Conservation (phyloP, 2,888 invertebrate species). For the Pterostichus madidus region DNA sequence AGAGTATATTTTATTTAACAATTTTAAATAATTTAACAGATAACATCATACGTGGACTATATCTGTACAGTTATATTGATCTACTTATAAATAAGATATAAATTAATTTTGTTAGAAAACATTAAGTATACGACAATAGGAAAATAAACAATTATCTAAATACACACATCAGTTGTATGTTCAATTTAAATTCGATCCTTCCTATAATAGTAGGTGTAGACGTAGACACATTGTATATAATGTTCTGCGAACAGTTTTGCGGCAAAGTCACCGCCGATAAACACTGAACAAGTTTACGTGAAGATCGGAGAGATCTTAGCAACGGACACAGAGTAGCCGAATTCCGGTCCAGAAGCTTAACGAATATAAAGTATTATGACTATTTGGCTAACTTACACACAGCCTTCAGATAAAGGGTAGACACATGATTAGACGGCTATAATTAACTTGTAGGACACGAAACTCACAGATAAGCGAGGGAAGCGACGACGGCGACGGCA, state of each 20-base stretch:
- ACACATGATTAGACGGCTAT: slow-evolving; percentile 66
- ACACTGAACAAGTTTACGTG: slow-evolving; percentile 45
- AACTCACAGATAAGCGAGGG: slow-evolving; percentile 64
- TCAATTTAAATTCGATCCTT: slow-evolving; percentile 52
- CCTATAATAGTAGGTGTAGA: slow-evolving; percentile 46
- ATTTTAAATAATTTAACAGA: slow-evolving; percentile 62
- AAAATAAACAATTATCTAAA: slow-evolving; percentile 64
- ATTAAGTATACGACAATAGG: slow-evolving; percentile 64
- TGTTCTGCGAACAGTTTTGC: slow-evolving; percentile 8
- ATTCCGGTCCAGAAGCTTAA: slow-evolving; percentile 43
- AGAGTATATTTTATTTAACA: slow-evolving; percentile 60
- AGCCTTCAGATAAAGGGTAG: slow-evolving; percentile 66
- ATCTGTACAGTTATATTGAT: slow-evolving; percentile 48
- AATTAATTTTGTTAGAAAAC: slow-evolving; percentile 66
- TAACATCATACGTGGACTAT: slow-evolving; percentile 58
- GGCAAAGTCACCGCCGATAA: slow-evolving; percentile 22
- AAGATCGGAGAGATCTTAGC: slow-evolving; percentile 35
- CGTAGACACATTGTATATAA: background rate
- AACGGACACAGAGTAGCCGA: background rate
- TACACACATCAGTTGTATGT: slow-evolving; percentile 38
- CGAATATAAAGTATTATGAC: slow-evolving; percentile 52
- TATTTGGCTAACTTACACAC: slow-evolving; percentile 67
- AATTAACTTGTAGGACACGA: slow-evolving; percentile 64
- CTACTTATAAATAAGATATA: slow-evolving; percentile 58
- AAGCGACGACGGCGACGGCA: slow-evolving; percentile 47